Conservation (phyloP, 92 coral and sea anemone species). For the Parazoanthus swiftii region DNA sequence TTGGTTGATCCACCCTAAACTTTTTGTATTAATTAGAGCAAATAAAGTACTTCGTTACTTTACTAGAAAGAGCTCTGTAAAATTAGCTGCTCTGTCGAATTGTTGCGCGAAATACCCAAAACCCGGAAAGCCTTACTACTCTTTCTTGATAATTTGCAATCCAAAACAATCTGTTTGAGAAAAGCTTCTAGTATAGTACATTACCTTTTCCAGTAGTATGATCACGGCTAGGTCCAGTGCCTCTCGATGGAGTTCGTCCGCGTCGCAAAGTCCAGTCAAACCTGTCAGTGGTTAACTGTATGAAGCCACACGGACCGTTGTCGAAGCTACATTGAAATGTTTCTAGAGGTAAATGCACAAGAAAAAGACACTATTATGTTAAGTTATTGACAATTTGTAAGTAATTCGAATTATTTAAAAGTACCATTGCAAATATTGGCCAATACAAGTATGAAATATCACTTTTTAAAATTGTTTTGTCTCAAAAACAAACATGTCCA, state of each 20-base stretch:
- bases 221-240: constrained; percentile 45
- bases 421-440: not conserved
- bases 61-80: no score
- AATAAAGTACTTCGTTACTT: no score
- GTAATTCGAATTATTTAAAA: no score
- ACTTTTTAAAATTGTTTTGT: no score
- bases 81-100: no score
- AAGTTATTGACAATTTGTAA: no score
- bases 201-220: constrained; percentile 37
- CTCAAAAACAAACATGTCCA: not conserved
- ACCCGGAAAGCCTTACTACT: no score
- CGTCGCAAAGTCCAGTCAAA: constrained; percentile 46
- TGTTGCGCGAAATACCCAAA: no score
- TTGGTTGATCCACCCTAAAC: no score
- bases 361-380: no score
- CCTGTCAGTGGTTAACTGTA: constrained; percentile 6
- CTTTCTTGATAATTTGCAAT: no score
- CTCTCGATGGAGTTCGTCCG: constrained; percentile 31
- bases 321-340: constrained; percentile 43
- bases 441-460: not conserved
- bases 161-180: not conserved
- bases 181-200: not conserved
- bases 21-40: no score
- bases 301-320: constrained; percentile 39
- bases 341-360: not conserved